phyloP scores from a whole-genome alignment of 2,888 invertebrate genomes.

The Cataglyphis rosenhaueri region DNA sequence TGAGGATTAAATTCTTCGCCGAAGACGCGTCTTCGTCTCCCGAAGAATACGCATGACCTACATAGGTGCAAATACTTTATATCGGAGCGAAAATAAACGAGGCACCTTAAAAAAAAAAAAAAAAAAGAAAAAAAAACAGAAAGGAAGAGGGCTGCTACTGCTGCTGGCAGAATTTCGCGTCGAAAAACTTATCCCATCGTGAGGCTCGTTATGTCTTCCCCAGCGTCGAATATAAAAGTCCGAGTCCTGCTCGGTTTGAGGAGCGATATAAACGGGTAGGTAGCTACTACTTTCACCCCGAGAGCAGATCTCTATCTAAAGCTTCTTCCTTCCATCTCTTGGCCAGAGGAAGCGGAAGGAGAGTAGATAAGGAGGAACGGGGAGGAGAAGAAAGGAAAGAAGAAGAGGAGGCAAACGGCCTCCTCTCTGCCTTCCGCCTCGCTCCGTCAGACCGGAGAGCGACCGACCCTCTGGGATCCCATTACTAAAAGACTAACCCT shows the following conservation, averaged over 20 bases:
- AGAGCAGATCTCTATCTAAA: constrained; percentile 85
- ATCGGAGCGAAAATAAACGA: constrained; percentile 59
- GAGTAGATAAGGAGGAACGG: constrained; percentile 51
- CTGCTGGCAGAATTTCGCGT: constrained; percentile 69
- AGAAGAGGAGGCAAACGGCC: constrained; percentile 35
- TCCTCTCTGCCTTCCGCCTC: constrained; percentile 63
- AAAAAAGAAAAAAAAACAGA: neutral
- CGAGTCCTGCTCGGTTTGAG: constrained; percentile 77
- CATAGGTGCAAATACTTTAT: constrained; percentile 67
- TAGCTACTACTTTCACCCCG: constrained; percentile 84
- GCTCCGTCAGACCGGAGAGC: constrained; percentile 73
- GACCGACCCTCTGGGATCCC: constrained; percentile 83
- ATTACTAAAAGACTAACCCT: constrained; percentile 86
- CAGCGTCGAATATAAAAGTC: constrained; percentile 80
- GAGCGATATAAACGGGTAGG: constrained; percentile 81
- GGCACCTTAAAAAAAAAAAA: neutral
- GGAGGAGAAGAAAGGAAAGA: constrained; percentile 14
- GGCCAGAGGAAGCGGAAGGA: constrained; percentile 62
- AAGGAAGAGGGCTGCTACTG: constrained; percentile 2
- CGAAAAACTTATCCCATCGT: constrained; percentile 85
- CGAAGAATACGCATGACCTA: constrained; percentile 67
- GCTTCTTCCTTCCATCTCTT: constrained; percentile 77
- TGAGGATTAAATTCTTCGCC: constrained; percentile 58
- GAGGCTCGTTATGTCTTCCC: constrained; percentile 83
- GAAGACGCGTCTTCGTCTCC: constrained; percentile 55